Evolutionary conservation across 1,140 invertebrate genomes (phyloP), one percentile per base, ranked within the genome.

Genomic region (Eriocheir sinensis): DNA sequence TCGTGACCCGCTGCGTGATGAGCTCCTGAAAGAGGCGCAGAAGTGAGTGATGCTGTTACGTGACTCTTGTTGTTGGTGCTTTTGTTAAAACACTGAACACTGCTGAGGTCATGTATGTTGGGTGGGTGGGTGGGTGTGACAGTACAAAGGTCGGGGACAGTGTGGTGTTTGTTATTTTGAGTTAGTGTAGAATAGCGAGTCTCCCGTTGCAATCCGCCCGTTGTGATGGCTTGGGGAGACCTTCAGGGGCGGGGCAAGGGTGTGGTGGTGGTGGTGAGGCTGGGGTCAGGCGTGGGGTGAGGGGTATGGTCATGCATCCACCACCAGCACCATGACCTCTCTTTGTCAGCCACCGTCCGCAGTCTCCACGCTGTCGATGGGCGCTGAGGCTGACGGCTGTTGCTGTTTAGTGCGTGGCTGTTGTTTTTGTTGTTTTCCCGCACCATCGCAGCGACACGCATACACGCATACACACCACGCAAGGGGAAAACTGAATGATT

Each of bases 1-100:
- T 21, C 95, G 89, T 6, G 95, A 95, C 8, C 48, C 79, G 53
- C 92, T 95, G 6, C 93, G 48, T 21, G 95, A 95, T 12, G 93
- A 93, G n/a, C 93, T 95, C 93, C 95, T 95, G 95, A 30, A 41
- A 72, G 60, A 72, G 60, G 60, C 60, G 4, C n/a, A 1, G 60
- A n/a, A 48, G 60, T 72, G 60, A 72, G 60, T 72, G 60, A 21
- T 72, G 60, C 21, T 21, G n/a, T 72, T n/a, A 2, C 2, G 60
- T 72, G 27, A 21, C 2, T 72, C 21, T 72, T 72, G 60, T 72
- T n/a, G n/a, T 72, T 72, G 48, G 12, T 53, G 21, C 0, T 53
- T 53, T 53, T 53, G n/a, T n/a, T n/a, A n/a, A n/a, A n/a, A n/a
- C 27, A 12, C 12, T 72, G 12, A 72, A 12, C 27, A 72, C 27